A percentile compares a stretch with the other conserved stretches of the same genome.
Evolutionary conservation across 2,113 vertebrate species (phyloP).

Genomic region (Solea senegalensis): DNA sequence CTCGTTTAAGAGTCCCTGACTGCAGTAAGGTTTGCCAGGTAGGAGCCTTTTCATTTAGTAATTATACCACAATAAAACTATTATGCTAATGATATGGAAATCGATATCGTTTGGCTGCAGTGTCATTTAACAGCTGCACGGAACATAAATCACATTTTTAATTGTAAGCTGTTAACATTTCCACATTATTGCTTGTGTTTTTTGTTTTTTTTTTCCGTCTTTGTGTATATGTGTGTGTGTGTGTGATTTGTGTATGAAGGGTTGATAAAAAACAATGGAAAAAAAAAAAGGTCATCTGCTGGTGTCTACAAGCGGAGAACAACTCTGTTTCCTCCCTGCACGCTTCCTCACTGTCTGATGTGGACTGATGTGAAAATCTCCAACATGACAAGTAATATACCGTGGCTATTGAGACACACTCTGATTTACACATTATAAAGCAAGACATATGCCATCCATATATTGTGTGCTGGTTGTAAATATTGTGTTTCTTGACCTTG

Average conservation of each 20-base stretch:
- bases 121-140: conserved; percentile 77
- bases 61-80: conserved; percentile 98
- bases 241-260: conserved; percentile 31
- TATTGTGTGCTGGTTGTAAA: not conserved
- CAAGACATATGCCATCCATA: not conserved
- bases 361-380: conserved; percentile 50
- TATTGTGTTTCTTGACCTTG: not conserved
- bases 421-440: conserved; percentile 23
- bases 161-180: conserved; percentile 82
- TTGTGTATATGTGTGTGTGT: conserved; percentile 15
- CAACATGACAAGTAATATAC: conserved; percentile 25
- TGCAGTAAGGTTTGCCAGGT: conserved; percentile 92
- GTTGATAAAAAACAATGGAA: conserved; percentile 50
- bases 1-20: conserved; percentile 95
- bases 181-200: conserved; percentile 70
- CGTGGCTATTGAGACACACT: conserved; percentile 3
- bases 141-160: conserved; percentile 84
- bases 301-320: conserved; percentile 29
- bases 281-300: conserved; percentile 65
- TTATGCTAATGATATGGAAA: conserved; percentile 88
- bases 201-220: conserved; percentile 18
- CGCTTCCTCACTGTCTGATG: conserved; percentile 32
- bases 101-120: conserved; percentile 77
- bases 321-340: conserved; percentile 43
- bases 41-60: conserved; percentile 91